Conservation (phyloP, 1,140 invertebrate genomes). For the Drosophila chauvacae region DNA sequence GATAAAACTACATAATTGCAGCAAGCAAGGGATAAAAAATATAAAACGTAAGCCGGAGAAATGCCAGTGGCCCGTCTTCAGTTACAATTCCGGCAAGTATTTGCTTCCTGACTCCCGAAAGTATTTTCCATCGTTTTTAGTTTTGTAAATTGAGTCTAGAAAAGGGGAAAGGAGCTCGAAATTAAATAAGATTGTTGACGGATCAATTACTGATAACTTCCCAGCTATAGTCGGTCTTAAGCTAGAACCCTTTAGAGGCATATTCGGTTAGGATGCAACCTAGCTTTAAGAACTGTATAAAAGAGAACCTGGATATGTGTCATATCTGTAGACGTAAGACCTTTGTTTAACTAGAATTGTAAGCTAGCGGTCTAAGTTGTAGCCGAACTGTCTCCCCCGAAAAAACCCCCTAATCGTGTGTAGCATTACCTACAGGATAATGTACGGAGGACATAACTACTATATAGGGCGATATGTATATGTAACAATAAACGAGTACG, state of each 20-base stretch:
- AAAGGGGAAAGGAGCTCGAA: constrained; percentile 1
- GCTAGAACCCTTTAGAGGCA: neutral
- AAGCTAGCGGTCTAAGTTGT: constrained; percentile 48
- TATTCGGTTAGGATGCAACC: constrained; percentile 4
- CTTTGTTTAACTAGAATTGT: constrained; percentile 45
- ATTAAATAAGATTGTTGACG: constrained; percentile 32
- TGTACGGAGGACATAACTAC: constrained; percentile 37
- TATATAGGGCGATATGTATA: constrained; percentile 44
- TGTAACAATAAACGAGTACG: constrained; percentile 49
- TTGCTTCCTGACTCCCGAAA: constrained; percentile 37
- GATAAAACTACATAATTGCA: constrained; percentile 45
- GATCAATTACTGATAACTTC: constrained; percentile 31
- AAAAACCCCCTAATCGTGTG: constrained; percentile 22
- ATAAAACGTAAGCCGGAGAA: constrained; percentile 17
- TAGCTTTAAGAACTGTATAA: constrained; percentile 47
- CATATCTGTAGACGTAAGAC: constrained; percentile 34
- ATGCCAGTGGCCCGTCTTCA: constrained; percentile 7
- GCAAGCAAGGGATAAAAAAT: constrained; percentile 5
- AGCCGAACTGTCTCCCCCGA: constrained; percentile 21
- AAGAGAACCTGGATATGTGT: constrained; percentile 28
- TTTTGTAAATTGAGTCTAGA: constrained; percentile 41
- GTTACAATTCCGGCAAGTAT: constrained; percentile 41
- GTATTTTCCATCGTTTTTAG: constrained; percentile 32
- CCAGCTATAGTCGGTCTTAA: constrained; percentile 4
- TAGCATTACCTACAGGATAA: constrained; percentile 26